Evolutionary conservation across 2,113 vertebrate genomes (phyloP).

Genomic region (Electrona antarctica): DNA sequence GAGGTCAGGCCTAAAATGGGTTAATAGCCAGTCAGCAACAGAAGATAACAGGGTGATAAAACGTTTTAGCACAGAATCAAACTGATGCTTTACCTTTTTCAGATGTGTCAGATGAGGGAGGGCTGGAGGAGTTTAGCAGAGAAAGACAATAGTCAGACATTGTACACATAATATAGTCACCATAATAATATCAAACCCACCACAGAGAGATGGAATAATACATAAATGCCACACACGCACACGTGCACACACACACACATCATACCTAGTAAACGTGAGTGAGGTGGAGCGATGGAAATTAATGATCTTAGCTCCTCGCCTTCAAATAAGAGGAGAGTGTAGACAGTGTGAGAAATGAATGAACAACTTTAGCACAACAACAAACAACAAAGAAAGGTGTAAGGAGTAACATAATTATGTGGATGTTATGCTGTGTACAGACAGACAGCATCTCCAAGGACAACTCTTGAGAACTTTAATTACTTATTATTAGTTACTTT

Average conservation of each 20-base stretch:
- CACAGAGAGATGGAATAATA: neutral
- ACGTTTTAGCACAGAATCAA: neutral
- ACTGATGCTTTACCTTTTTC: conserved; percentile 61
- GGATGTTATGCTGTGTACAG: neutral
- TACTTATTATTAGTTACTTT: too few relatives aligned
- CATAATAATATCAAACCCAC: neutral
- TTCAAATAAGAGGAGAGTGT: conserved; percentile 45
- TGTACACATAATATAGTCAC: neutral
- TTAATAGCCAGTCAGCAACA: too few relatives aligned
- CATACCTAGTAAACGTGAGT: conserved; percentile 55
- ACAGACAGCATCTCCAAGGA: too few relatives aligned
- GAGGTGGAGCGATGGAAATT: conserved; percentile 67
- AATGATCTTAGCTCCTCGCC: conserved; percentile 66
- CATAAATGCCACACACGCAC: neutral
- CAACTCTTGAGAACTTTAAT: too few relatives aligned
- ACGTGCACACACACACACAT: neutral
- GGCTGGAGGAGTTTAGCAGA: conserved; percentile 52
- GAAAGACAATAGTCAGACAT: neutral
- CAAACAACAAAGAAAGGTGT: neutral
- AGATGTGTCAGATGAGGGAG: conserved; percentile 47
- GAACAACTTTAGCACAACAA: neutral
- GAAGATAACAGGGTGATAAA: too few relatives aligned
- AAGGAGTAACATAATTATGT: too few relatives aligned
- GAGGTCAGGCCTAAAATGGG: too few relatives aligned
- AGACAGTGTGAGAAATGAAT: conserved; percentile 32